Conservation (phyloP, 1,140 invertebrate species). For the Dendrolimus punctatus region DNA sequence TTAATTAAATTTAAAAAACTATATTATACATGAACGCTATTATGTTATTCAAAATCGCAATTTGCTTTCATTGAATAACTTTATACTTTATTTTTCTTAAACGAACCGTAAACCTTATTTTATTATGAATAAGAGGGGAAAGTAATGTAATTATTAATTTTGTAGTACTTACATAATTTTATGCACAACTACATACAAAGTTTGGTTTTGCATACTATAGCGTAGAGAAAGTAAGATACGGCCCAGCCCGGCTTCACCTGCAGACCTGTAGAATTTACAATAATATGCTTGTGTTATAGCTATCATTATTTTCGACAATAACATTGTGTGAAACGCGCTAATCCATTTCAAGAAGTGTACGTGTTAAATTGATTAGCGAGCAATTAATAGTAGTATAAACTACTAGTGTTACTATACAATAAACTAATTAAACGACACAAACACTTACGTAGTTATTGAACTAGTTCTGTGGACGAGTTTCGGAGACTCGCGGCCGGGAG, state of each 20-base stretch:
- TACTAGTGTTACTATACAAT: background rate
- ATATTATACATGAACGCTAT: background rate
- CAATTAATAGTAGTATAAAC: no score
- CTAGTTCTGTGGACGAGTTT: conserved; percentile 62
- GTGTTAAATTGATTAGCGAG: no score
- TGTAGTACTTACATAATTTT: conserved; percentile 85
- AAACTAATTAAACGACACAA: background rate
- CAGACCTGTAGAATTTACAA: conserved; percentile 52
- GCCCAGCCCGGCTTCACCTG: conserved; percentile 81
- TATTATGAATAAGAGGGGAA: conserved; percentile 1
- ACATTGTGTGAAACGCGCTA: no score
- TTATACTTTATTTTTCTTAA: no score
- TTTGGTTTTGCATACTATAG: conserved; percentile 87
- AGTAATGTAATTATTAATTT: conserved; percentile 3
- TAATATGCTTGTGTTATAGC: no score
- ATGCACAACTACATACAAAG: conserved; percentile 87
- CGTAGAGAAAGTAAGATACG: conserved; percentile 89
- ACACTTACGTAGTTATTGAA: conserved; percentile 62
- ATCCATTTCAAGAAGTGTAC: no score
- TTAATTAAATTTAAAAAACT: background rate
- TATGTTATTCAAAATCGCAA: background rate
- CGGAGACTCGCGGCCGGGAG: conserved; percentile 36
- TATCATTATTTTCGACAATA: no score
- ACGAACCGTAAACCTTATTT: no score
- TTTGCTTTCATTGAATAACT: no score